Evolutionary conservation across 1,140 invertebrate genomes (phyloP).

Genomic region (Globodera rostochiensis): DNA sequence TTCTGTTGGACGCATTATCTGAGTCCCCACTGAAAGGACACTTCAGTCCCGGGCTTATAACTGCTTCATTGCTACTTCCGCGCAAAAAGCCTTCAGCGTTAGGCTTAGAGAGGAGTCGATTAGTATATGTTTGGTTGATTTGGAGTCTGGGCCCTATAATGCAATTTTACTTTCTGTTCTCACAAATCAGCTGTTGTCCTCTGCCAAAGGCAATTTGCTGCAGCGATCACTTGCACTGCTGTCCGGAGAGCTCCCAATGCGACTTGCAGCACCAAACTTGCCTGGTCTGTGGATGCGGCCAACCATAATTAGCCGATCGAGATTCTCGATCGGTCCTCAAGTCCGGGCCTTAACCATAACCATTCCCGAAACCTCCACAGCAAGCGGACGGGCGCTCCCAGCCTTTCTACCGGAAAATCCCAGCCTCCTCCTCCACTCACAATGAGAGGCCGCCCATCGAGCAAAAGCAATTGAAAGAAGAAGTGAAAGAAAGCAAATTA

Average conservation of each 20-base stretch:
- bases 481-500: not conserved
- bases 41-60: no score
- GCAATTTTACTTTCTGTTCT: slow-evolving; percentile 27
- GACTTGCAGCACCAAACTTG: slow-evolving; percentile 36
- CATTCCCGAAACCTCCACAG: not conserved
- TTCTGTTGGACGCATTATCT: not conserved
- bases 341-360: not conserved
- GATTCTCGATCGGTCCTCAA: not conserved
- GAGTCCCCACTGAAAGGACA: no score
- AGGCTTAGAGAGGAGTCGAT: no score
- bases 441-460: not conserved
- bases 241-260: slow-evolving; percentile 61
- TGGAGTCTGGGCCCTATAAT: no score
- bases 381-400: not conserved
- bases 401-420: slow-evolving; percentile 3
- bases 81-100: no score
- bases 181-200: slow-evolving; percentile 66
- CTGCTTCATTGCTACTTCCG: no score
- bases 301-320: no score
- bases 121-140: no score
- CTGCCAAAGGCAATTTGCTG: slow-evolving; percentile 66
- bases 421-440: not conserved
- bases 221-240: slow-evolving; percentile 62
- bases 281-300: not conserved
- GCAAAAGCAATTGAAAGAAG: not conserved